Percentiles rank a stretch among this genome's conserved stretches.
Evolutionary conservation across 2,113 vertebrate species (phyloP).

Genomic region (Cacatua alba): DNA sequence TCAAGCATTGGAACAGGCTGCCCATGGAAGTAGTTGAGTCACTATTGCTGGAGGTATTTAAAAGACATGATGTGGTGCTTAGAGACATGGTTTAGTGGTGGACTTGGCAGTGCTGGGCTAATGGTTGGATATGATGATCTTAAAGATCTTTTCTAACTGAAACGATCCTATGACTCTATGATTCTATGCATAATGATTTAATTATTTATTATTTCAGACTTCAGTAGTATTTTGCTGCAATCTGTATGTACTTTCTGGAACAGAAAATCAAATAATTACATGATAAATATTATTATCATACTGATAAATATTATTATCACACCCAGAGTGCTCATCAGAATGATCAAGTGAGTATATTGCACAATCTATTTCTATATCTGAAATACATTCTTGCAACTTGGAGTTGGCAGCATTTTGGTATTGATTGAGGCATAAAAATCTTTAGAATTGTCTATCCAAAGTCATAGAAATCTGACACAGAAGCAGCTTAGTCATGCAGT

Average conservation of each 20-base stretch:
- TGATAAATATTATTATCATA: not conserved
- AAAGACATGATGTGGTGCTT: not conserved
- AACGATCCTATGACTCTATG: not conserved
- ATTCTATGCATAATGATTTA: not conserved
- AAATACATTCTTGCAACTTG: not conserved
- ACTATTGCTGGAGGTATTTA: not conserved
- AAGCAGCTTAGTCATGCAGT: slow-evolving; percentile 11
- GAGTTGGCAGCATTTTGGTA: slow-evolving; percentile 12
- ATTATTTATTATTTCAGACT: not conserved
- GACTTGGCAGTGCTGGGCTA: not conserved
- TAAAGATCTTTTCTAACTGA: not conserved
- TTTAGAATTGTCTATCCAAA: not conserved
- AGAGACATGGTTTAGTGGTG: not conserved
- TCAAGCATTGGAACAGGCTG: not conserved
- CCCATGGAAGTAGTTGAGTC: not conserved
- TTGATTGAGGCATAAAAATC: not conserved
- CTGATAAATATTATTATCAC: not conserved
- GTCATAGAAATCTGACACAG: slow-evolving; percentile 37
- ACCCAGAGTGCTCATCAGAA: not conserved
- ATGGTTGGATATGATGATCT: not conserved
- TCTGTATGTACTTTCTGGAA: not conserved
- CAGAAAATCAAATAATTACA: not conserved
- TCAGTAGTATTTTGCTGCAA: not conserved
- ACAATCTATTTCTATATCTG: not conserved
- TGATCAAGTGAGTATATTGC: not conserved